Conservation (phyloP, 2,888 invertebrate genomes). For the Cheilosia grossa region DNA sequence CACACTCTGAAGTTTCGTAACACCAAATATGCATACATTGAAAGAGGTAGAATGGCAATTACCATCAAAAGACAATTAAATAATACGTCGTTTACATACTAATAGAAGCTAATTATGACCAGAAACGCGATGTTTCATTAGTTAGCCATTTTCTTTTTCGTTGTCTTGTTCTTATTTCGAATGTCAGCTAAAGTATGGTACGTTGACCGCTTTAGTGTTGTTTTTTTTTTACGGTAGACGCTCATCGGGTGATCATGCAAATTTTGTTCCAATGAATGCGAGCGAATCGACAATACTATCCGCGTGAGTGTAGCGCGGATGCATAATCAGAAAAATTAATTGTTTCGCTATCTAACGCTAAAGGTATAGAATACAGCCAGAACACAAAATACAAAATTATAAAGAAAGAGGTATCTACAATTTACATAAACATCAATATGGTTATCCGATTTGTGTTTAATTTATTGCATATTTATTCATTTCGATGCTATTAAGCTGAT, state of each 20-base stretch:
- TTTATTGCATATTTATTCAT: conserved; percentile 53
- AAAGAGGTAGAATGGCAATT: conserved; percentile 23
- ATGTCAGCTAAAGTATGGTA: conserved; percentile 54
- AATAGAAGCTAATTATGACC: conserved; percentile 37
- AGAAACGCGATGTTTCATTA: conserved; percentile 39
- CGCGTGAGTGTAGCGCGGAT: conserved; percentile 28
- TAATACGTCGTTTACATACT: conserved; percentile 36
- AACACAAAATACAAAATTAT: not conserved
- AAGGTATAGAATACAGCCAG: not conserved
- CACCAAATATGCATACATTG: not conserved
- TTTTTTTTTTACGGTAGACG: conserved; percentile 16
- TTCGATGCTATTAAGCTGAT: conserved; percentile 39
- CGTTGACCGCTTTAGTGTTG: conserved; percentile 41
- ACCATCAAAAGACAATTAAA: conserved; percentile 43
- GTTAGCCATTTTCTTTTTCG: not conserved
- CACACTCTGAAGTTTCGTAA: conserved; percentile 5
- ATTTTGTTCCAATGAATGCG: conserved; percentile 19
- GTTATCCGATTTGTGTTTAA: conserved; percentile 41
- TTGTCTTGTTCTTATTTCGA: conserved; percentile 41
- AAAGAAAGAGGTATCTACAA: not conserved
- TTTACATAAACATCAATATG: conserved; percentile 54
- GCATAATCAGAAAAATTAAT: conserved; percentile 46
- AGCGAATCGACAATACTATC: conserved; percentile 11
- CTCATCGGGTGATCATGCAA: conserved; percentile 44
- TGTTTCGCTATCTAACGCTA: conserved; percentile 12